Evolutionary conservation across 2,113 vertebrate genomes (phyloP).

Genomic region (Penelope pileata): DNA sequence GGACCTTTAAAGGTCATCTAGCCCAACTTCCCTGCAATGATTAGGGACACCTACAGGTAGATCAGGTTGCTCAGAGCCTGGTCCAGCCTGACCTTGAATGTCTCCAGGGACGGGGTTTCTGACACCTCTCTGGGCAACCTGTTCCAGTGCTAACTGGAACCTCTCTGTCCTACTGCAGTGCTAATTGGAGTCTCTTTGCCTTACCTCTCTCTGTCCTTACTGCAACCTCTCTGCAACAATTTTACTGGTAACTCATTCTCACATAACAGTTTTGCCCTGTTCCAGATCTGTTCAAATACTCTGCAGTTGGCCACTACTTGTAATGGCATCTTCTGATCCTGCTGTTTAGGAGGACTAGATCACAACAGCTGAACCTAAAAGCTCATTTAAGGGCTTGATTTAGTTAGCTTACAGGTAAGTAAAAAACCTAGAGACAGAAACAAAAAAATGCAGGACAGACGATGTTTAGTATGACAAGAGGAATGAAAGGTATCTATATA

Average conservation of each 20-base stretch:
- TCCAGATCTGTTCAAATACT: not conserved
- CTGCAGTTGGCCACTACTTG: accelerated
- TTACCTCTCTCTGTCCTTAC: too few relatives aligned
- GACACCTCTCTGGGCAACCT: too few relatives aligned
- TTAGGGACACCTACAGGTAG: too few relatives aligned
- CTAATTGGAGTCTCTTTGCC: too few relatives aligned
- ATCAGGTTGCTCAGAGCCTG: too few relatives aligned
- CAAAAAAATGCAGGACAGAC: not conserved
- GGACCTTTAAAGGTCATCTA: too few relatives aligned
- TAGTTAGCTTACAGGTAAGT: not conserved
- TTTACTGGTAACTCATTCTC: not conserved
- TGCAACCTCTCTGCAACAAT: not conserved
- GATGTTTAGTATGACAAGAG: not conserved
- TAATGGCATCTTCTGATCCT: not conserved
- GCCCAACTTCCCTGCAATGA: too few relatives aligned
- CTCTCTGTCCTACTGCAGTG: too few relatives aligned
- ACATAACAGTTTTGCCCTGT: not conserved
- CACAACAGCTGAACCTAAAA: not conserved
- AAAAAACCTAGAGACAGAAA: not conserved
- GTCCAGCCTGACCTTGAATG: too few relatives aligned
- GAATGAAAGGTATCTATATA: not conserved
- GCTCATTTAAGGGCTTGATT: not conserved
- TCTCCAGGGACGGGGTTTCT: too few relatives aligned
- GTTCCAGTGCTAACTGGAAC: too few relatives aligned
- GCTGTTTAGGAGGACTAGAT: not conserved